Evolutionary conservation across 2,797 vertebrate genomes (phyloP).

Genomic region (Cetoscarus ocellatus): DNA sequence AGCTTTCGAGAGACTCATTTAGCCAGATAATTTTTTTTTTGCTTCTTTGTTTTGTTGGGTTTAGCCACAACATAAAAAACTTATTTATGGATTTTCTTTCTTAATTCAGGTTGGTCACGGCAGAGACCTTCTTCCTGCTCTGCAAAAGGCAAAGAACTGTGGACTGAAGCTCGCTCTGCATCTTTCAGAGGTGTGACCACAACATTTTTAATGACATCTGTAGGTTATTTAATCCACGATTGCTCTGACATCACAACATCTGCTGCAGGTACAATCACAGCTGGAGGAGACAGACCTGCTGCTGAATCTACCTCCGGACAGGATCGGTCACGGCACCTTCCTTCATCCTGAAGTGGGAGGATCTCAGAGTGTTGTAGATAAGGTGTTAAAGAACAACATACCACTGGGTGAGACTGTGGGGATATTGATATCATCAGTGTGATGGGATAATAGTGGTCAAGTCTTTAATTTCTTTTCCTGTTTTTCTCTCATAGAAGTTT

Average conservation of each 20-base stretch:
- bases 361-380: constrained; percentile 87
- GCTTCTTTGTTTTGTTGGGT: too few relatives aligned
- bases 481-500: constrained; percentile 86
- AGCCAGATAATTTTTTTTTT: too few relatives aligned
- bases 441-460: not conserved
- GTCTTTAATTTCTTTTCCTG: not conserved
- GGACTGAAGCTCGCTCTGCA: constrained; percentile 95
- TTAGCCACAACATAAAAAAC: too few relatives aligned
- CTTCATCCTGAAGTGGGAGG: constrained; percentile 84
- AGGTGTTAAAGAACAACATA: constrained; percentile 87
- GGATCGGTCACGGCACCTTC: constrained; percentile 97
- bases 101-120: constrained; percentile 89
- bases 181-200: constrained; percentile 90
- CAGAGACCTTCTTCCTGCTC: constrained; percentile 89
- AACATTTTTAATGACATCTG: not conserved
- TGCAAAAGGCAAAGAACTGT: constrained; percentile 90
- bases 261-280: constrained; percentile 89
- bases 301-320: constrained; percentile 92
- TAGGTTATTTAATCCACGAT: not conserved
- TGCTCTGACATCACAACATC: constrained; percentile 1
- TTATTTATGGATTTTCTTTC: constrained; percentile 10
- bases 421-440: too few relatives aligned
- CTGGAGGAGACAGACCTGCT: constrained; percentile 91
- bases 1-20: too few relatives aligned
- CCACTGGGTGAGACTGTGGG: constrained; percentile 88